Base-by-base conservation (phyloP, 2,888 invertebrate species). In the Empis livida region DNA sequence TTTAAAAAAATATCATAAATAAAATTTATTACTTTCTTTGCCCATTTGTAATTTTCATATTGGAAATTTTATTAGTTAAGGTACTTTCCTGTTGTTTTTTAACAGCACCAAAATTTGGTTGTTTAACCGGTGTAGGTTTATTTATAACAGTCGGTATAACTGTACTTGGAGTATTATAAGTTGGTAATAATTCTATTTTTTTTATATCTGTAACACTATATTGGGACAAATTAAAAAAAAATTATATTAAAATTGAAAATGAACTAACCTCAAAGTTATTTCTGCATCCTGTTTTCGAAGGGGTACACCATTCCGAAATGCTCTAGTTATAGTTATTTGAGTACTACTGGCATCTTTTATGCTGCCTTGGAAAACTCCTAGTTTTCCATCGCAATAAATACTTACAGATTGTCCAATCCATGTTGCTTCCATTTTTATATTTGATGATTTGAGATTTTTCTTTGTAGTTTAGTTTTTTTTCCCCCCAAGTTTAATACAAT, bases 331-430 rank as follows among this genome's bases (percentile, higher is more conserved):
- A 2, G 85, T 84, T 53, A 93, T 78, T 43, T 78, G 76, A 41
- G 72, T 71, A 44, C 78, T 78, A 58, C 86, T 84, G 23, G 89
- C 82, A 57, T 78, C 76, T 47, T 78, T 70, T 52, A 93, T 90
- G 42, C 76, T 74, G 32, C 78, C 69, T 69, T 92, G 91, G 63
- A 85, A 92, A 51, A 81, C 80, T 43, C 89, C 89, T 52, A 86
- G 67, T 42, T 79, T 78, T 50, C 82, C 80, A 23, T 78, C 79
- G 66, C 90, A 90, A 64, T 84, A 82, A 50, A 92, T 80, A 15
- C 91, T 88, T 53, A 93, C 87, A 55, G 84, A 80, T 64, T 81
- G 85, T 45, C 91, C 92, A 27, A 27, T 27, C 23, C 23, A 27
- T 27, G 23, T 27, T 27, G 23, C 23, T 27, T 27, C 23, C 23